Percentiles rank a stretch among this genome's conserved stretches.
phyloP scores from a whole-genome alignment of 2,797 vertebrate species.

The Megalops cyprinoides region DNA sequence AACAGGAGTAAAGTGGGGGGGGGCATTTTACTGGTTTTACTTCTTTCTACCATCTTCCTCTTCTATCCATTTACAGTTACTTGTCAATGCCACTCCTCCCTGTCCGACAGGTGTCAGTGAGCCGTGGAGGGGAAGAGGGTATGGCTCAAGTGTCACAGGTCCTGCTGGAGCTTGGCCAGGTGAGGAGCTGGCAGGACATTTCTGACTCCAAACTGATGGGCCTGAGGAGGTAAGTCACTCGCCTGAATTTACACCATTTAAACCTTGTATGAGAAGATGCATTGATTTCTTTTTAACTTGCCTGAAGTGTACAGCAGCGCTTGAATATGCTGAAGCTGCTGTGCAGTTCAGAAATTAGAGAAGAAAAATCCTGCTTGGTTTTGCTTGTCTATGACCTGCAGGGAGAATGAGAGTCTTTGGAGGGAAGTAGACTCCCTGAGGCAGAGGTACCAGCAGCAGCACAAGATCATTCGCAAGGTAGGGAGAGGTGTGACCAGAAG shows the following conservation, averaged over 20 bases:
- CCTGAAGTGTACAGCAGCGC: neutral
- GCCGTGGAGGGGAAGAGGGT: conserved; percentile 35
- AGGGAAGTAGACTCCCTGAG: conserved; percentile 45
- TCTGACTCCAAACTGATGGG: conserved; percentile 46
- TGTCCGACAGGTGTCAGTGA: conserved; percentile 44
- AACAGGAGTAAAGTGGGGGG: neutral
- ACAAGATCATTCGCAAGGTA: conserved; percentile 52
- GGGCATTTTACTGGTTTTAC: neutral
- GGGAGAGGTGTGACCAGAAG: neutral
- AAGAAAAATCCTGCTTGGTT: neutral
- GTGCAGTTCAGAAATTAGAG: neutral
- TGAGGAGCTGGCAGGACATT: conserved; percentile 42
- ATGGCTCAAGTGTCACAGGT: conserved; percentile 42
- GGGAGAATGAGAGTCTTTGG: conserved; percentile 51
- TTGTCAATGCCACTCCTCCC: neutral
- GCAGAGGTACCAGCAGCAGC: conserved; percentile 49
- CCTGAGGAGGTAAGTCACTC: conserved; percentile 44
- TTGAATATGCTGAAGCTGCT: too few relatives aligned
- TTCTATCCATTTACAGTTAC: neutral
- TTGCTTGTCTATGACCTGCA: conserved; percentile 19
- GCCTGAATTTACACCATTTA: neutral
- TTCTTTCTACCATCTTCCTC: neutral
- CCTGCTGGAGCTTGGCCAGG: conserved; percentile 42
- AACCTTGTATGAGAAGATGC: neutral
- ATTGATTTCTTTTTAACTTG: neutral